Evolutionary conservation across 2,888 invertebrate genomes (phyloP).

Genomic region (Pseudococcus jackbeardsleyi): DNA sequence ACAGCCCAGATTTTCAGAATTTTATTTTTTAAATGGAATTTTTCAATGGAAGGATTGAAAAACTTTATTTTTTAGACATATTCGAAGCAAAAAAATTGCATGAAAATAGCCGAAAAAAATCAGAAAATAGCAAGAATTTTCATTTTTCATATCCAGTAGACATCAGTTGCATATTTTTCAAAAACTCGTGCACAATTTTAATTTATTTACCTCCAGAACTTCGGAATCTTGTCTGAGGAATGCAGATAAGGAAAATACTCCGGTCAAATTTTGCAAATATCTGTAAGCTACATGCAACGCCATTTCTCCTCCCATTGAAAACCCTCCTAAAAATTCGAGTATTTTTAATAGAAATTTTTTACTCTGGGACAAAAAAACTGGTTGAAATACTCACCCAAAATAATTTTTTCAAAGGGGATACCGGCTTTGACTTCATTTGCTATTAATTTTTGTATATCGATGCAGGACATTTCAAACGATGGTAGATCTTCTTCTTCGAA

Average conservation of each 20-base stretch:
- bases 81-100: too few species aligned
- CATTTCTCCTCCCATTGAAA: slow-evolving; percentile 89
- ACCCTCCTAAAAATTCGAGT: slow-evolving; percentile 74
- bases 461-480: slow-evolving; percentile 16
- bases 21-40: too few species aligned
- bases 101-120: too few species aligned
- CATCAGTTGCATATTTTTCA: too few species aligned
- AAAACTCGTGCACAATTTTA: too few species aligned
- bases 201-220: not conserved
- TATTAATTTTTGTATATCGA: not conserved
- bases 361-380: too few species aligned
- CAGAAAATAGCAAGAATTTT: not conserved
- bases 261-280: slow-evolving; percentile 78
- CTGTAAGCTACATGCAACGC: slow-evolving; percentile 82
- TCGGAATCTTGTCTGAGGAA: slow-evolving; percentile 81
- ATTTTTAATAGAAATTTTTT: too few species aligned
- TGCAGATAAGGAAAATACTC: slow-evolving; percentile 82
- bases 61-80: too few species aligned
- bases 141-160: too few species aligned
- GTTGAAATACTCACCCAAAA: not conserved
- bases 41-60: too few species aligned
- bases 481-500: slow-evolving; percentile 2
- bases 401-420: not conserved
- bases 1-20: too few species aligned
- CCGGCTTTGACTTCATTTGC: slow-evolving; percentile 3